Conservation (phyloP, 2,888 invertebrate genomes). For the Acanthosepion lycidas region DNA sequence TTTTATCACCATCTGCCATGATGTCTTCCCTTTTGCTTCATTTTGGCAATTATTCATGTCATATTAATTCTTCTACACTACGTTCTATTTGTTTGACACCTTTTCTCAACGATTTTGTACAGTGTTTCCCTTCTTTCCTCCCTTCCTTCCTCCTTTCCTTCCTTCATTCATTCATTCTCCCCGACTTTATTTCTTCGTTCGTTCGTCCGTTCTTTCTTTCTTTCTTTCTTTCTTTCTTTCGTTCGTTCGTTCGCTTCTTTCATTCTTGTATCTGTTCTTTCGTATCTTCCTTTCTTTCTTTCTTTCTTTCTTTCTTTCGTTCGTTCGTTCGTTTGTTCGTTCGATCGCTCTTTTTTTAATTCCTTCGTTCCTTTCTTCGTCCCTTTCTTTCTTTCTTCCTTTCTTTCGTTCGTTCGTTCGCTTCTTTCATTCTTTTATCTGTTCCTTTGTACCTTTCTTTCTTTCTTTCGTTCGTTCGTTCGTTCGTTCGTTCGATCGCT, state of each 20-base stretch:
- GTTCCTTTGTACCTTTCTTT: slow-evolving; percentile 48
- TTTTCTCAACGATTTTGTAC: no score
- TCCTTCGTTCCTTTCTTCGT: slow-evolving; percentile 57
- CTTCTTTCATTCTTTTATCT: slow-evolving; percentile 49
- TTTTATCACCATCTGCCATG: no score
- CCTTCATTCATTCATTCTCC: neutral
- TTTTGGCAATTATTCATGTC: no score
- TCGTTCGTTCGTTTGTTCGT: slow-evolving; percentile 39
- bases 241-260: no score
- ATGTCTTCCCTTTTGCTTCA: no score
- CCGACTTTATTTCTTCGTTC: neutral
- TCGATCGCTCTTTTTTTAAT: slow-evolving; percentile 61
- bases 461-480: neutral
- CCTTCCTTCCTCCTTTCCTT: no score
- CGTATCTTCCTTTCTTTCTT: slow-evolving; percentile 62
- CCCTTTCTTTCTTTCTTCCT: slow-evolving; percentile 60
- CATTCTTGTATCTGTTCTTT: neutral
- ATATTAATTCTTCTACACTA: no score
- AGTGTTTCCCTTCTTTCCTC: neutral
- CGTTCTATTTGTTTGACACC: no score
- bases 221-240: slow-evolving; percentile 56
- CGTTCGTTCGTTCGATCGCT: neutral
- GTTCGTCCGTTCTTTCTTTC: slow-evolving; percentile 50
- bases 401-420: slow-evolving; percentile 50
- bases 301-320: slow-evolving; percentile 50